Evolutionary conservation across 2,888 invertebrate species (phyloP).

Genomic region (Agrochola lota): DNA sequence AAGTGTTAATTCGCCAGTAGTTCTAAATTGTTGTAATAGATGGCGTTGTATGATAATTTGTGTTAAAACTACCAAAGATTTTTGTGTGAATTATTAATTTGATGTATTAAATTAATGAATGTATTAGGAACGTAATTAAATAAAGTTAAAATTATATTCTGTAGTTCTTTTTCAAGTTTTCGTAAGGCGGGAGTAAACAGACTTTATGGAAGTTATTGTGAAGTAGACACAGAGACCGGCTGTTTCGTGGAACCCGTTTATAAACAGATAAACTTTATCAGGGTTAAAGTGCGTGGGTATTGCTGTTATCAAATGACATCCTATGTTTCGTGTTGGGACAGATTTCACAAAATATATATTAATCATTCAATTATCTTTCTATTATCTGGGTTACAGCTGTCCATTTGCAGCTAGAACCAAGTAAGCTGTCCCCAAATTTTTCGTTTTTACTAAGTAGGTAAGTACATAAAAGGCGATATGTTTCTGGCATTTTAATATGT

Average conservation of each 20-base stretch:
- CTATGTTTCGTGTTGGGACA: conserved; percentile 20
- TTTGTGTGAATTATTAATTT: conserved; percentile 63
- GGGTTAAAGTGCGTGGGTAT: conserved; percentile 67
- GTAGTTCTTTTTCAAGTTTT: conserved; percentile 1
- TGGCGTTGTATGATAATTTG: conserved; percentile 72
- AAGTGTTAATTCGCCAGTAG: conserved; percentile 32
- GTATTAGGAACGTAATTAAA: conserved; percentile 54
- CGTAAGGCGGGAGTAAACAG: background rate
- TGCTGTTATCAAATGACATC: conserved; percentile 48
- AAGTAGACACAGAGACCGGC: background rate
- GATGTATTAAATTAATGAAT: conserved; percentile 43
- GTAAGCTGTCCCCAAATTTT: no score
- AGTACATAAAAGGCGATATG: no score
- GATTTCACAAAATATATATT: conserved; percentile 39
- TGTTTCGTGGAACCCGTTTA: conserved; percentile 46
- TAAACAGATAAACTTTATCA: conserved; percentile 54
- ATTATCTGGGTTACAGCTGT: conserved; percentile 10
- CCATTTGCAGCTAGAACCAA: background rate
- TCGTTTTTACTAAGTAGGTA: no score
- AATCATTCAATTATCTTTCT: conserved; percentile 9
- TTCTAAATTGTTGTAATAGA: conserved; percentile 70
- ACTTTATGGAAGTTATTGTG: background rate
- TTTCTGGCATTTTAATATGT: background rate
- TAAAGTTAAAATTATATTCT: conserved; percentile 22
- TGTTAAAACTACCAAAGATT: conserved; percentile 66